These are phyloP conservation scores for Sterrhoptilus dennistouni DNA, from an alignment of 2,113 vertebrate species.

Conservation along the genomic window DNA sequence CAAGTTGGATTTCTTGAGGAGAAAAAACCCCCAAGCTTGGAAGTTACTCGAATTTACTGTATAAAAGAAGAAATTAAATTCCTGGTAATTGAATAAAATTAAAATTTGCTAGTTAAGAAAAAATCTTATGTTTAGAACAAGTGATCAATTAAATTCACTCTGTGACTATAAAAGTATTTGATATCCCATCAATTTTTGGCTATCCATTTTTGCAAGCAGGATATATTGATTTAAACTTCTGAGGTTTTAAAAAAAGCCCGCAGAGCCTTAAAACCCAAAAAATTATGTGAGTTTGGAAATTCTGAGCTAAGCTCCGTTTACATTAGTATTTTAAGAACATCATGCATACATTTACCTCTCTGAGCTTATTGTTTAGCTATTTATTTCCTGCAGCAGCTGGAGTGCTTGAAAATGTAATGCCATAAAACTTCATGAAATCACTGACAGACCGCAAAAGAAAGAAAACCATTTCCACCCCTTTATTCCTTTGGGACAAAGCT, in stretches of 20 bases:
- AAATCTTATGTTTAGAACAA: conserved; percentile 46
- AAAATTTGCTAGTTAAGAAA: conserved; percentile 55
- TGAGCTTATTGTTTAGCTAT: conserved; percentile 57
- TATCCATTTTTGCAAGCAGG: conserved; percentile 24
- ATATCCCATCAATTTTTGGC: conserved; percentile 35
- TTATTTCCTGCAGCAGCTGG: conserved; percentile 40
- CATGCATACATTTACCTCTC: conserved; percentile 48
- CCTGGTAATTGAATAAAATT: conserved; percentile 15
- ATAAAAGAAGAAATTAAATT: not conserved
- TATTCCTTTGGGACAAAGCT: conserved; percentile 24
- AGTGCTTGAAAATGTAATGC: conserved; percentile 18
- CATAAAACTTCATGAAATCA: conserved; percentile 60
- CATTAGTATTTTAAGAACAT: conserved; percentile 41
- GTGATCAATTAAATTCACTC: conserved; percentile 62
- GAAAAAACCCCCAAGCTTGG: not conserved
- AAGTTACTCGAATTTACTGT: not conserved
- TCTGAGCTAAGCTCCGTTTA: conserved; percentile 14
- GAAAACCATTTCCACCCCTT: conserved; percentile 6
- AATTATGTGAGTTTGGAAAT: conserved; percentile 44
- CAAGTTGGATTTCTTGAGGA: not conserved
- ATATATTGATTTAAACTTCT: conserved; percentile 51
- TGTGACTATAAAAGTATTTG: conserved; percentile 50
- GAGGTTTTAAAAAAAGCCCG: conserved; percentile 28
- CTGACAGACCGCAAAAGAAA: conserved; percentile 32
- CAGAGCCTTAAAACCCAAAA: conserved; percentile 43